These are phyloP conservation scores for Geothlypis trichas DNA, from an alignment of 2,113 vertebrate species.

Conservation along the genomic window DNA sequence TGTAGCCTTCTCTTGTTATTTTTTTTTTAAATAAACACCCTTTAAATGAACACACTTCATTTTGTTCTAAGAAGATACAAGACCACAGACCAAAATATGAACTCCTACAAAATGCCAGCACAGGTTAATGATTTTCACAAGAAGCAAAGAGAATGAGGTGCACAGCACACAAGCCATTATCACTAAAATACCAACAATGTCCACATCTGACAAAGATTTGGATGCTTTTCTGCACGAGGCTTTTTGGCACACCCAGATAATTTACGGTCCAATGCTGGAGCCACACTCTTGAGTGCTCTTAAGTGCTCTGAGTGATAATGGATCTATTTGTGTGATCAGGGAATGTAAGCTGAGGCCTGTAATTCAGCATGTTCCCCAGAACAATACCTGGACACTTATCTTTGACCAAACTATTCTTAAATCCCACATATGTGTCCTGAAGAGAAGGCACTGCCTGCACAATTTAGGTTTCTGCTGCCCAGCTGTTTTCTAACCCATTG, in stretches of 20 bases:
- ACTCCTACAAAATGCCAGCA: neutral
- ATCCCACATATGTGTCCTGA: neutral
- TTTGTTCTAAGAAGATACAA: neutral
- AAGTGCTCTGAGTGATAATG: slow-evolving; percentile 39
- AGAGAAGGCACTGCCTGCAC: neutral
- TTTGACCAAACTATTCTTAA: neutral
- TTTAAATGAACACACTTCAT: neutral
- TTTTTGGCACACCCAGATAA: slow-evolving; percentile 27
- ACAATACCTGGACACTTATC: neutral
- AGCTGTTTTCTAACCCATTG: neutral
- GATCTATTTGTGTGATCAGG: neutral
- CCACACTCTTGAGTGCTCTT: slow-evolving; percentile 22
- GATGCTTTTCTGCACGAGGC: neutral
- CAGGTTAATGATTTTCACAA: neutral
- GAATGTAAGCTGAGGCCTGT: neutral
- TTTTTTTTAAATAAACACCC: neutral
- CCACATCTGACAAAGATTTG: neutral
- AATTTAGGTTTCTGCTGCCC: neutral
- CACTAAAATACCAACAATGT: neutral
- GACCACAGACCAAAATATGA: neutral
- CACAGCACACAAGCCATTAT: neutral
- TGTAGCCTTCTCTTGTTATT: neutral
- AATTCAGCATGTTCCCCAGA: neutral
- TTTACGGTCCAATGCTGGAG: neutral
- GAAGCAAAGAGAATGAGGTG: neutral